Conservation (phyloP, 1,140 invertebrate species). For the Xylocopa sonorina region DNA sequence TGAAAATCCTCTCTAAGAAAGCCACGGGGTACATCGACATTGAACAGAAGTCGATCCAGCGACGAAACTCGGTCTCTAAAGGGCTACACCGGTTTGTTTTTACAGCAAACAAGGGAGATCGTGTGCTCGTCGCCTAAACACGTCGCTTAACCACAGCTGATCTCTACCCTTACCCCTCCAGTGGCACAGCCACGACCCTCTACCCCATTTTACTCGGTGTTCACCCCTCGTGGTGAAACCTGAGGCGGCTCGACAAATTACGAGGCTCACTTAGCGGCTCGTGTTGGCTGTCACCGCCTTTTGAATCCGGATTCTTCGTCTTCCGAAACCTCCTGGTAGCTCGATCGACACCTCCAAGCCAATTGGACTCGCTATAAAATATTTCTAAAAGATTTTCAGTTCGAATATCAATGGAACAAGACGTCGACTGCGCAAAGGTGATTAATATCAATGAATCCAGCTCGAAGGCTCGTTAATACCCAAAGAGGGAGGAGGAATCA, state of each 20-base stretch:
- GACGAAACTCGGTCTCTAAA: not conserved
- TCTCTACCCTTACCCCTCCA: not conserved
- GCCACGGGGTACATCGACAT: not conserved
- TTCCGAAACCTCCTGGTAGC: too few relatives aligned
- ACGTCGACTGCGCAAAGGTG: not conserved
- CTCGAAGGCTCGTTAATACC: not conserved
- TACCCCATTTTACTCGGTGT: constrained; percentile 5
- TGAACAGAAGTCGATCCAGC: not conserved
- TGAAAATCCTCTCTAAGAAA: not conserved
- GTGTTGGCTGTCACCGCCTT: constrained; percentile 39
- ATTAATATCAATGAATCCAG: not conserved
- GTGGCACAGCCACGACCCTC: not conserved
- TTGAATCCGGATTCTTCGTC: not conserved
- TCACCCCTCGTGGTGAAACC: constrained; percentile 49
- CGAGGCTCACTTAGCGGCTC: constrained; percentile 61
- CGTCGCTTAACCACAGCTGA: constrained; percentile 17
- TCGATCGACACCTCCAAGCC: too few relatives aligned
- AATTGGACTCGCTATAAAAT: not conserved
- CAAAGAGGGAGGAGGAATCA: not conserved
- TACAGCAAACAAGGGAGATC: constrained; percentile 19
- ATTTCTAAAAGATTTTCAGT: not conserved
- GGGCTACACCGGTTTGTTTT: constrained; percentile 24
- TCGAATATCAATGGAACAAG: not conserved
- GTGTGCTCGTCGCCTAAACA: constrained; percentile 12
- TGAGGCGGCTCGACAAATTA: constrained; percentile 63